Evolutionary conservation across 2,797 vertebrate genomes (phyloP).

Genomic region (Sus cebifrons): DNA sequence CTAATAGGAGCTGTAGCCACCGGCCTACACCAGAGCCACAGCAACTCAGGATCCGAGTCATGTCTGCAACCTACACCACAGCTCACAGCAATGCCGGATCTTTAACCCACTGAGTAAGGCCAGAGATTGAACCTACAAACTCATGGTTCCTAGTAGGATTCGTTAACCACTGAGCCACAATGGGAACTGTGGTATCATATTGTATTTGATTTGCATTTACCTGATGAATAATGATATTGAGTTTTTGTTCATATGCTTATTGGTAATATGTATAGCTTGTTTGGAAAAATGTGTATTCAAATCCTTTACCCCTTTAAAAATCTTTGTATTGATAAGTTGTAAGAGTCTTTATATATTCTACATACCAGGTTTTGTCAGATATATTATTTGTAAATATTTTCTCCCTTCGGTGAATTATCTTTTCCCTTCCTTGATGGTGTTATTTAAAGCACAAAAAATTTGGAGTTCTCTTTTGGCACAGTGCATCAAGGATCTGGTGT

Average conservation of each 20-base stretch:
- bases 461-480: too few relatives aligned
- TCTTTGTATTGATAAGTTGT: not conserved
- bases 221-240: not conserved
- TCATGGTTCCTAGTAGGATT: too few relatives aligned
- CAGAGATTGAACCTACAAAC: too few relatives aligned
- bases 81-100: too few relatives aligned
- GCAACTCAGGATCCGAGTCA: too few relatives aligned
- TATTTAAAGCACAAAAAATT: not conserved
- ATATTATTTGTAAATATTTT: not conserved
- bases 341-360: not conserved
- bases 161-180: too few relatives aligned
- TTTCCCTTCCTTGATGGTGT: not conserved
- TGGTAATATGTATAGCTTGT: not conserved
- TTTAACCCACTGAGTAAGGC: too few relatives aligned
- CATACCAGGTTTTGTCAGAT: not conserved
- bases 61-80: too few relatives aligned
- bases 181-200: not conserved
- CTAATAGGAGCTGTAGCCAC: too few relatives aligned
- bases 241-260: not conserved
- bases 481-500: too few relatives aligned
- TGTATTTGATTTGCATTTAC: not conserved
- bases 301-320: not conserved
- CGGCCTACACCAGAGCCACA: too few relatives aligned
- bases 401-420: not conserved
- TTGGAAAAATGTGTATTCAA: not conserved